Percentiles rank a stretch among this genome's conserved stretches.
Conservation (phyloP, 1,140 invertebrate species). For the Drosophila quadrilineata region DNA sequence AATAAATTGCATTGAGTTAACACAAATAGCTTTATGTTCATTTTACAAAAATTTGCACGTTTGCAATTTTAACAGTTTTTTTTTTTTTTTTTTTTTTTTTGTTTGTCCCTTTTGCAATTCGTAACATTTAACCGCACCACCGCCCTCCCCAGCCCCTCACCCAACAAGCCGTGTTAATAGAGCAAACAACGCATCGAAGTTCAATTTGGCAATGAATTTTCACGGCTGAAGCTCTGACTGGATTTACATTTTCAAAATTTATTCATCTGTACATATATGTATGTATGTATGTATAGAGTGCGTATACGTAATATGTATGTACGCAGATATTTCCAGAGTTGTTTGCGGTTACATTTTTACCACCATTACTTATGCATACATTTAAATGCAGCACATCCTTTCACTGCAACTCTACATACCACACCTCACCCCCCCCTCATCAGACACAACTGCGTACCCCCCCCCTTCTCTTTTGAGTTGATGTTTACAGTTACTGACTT, state of each 20-base stretch:
- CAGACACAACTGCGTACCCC: too few species aligned
- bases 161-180: constrained; percentile 6
- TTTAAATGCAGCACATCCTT: background rate
- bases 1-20: constrained; percentile 71
- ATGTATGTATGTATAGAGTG: too few species aligned
- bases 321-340: constrained; percentile 23
- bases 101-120: constrained; percentile 28
- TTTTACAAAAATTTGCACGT: constrained; percentile 50
- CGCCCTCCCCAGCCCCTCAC: background rate
- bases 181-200: constrained; percentile 6
- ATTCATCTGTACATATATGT: too few species aligned
- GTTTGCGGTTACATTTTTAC: constrained; percentile 32
- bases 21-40: constrained; percentile 69
- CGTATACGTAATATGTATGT: too few species aligned
- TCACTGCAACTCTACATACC: too few species aligned
- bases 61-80: too few species aligned
- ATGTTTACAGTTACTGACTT: too few species aligned
- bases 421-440: background rate
- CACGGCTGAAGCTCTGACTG: constrained; percentile 50
- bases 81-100: too few species aligned
- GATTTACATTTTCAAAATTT: constrained; percentile 69
- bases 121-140: constrained; percentile 5
- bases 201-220: constrained; percentile 8
- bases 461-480: too few species aligned
- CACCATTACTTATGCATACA: constrained; percentile 23